Evolutionary conservation across 1,140 invertebrate genomes (phyloP), one percentile per base, ranked within the genome.

Genomic region (Diorhabda sublineata): DNA sequence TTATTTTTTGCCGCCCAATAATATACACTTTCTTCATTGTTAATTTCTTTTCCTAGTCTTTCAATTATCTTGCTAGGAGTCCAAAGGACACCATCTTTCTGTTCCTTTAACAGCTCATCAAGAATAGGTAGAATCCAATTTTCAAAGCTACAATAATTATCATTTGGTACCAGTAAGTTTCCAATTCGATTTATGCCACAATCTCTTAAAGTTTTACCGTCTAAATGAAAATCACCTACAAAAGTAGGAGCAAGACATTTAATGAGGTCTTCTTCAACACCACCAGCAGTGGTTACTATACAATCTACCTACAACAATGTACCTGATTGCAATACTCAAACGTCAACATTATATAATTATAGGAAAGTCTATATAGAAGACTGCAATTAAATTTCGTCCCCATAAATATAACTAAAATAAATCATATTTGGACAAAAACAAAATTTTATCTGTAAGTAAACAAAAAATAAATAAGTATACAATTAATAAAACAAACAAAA

Each of bases 131-230:
- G 96, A 0, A 99, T 84, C 97, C 98, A 99, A 79, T 98, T 93
- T 84, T 99, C 97, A 85, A 99, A 99, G 74, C 89, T 85, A 77
- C 97, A 99, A 82, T 99, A 99, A 84, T 99, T 99, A 76, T 97
- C 90, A 85, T 99, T 99, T 4, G 98, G 98, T 2, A 99, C 96
- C 42, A 99, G 83, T 45, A 99, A 85, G 85, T 99, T 99, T 45
- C 98, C 98, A 74, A 98, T 98, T 74, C 98, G 85, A 82, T 99
- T 99, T 47, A 99, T 93, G 6, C 97, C 98, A 72, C 90, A 88
- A 5, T 93, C 89, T 68, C 97, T 84, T 9, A 98, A 84, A 57
- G 82, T 82, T 79, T 87, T 88, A 1, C 92, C 98, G 76, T 88
- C 87, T 66, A 98, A 84, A 79, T 90, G 83, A 82, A 99, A 99